Conservation (phyloP, 2,888 invertebrate genomes). For the Imbricaverruca yamaguchii region DNA sequence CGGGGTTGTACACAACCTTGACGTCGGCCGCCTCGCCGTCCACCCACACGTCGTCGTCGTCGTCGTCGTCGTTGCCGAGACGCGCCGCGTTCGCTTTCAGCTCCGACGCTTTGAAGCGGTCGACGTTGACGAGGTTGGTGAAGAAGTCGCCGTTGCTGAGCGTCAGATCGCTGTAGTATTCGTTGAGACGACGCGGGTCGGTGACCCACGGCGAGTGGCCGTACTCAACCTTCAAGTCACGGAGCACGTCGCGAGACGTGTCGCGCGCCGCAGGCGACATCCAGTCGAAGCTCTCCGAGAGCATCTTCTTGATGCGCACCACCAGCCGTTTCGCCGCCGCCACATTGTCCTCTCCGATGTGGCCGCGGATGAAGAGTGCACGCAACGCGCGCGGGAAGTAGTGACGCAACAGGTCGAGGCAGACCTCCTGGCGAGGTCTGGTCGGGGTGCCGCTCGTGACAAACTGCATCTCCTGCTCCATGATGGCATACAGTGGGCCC, state of each 20-base stretch:
- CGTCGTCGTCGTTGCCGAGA: not conserved
- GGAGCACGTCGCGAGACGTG: not conserved
- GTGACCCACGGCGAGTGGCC: slow-evolving; percentile 8
- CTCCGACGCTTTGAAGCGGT: not conserved
- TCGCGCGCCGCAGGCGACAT: not conserved
- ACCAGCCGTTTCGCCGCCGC: not conserved
- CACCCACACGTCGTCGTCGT: slow-evolving; percentile 5
- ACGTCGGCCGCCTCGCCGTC: not conserved
- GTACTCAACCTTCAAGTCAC: not conserved
- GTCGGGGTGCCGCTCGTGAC: not conserved
- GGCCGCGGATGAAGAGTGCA: not conserved
- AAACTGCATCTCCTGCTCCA: not conserved
- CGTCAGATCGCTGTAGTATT: not conserved
- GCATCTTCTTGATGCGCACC: not conserved
- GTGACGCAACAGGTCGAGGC: not conserved
- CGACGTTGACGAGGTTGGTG: not conserved
- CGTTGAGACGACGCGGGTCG: not conserved
- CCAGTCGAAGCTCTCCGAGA: not conserved
- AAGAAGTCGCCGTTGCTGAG: not conserved
- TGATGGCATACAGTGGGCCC: not conserved
- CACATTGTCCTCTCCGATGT: slow-evolving; percentile 19
- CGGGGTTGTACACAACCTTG: not conserved
- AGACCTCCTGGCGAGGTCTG: not conserved
- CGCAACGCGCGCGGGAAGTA: not conserved
- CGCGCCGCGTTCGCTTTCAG: slow-evolving; percentile 1